phyloP scores from a whole-genome alignment of 2,888 invertebrate genomes.

The Eulithis prunata region DNA sequence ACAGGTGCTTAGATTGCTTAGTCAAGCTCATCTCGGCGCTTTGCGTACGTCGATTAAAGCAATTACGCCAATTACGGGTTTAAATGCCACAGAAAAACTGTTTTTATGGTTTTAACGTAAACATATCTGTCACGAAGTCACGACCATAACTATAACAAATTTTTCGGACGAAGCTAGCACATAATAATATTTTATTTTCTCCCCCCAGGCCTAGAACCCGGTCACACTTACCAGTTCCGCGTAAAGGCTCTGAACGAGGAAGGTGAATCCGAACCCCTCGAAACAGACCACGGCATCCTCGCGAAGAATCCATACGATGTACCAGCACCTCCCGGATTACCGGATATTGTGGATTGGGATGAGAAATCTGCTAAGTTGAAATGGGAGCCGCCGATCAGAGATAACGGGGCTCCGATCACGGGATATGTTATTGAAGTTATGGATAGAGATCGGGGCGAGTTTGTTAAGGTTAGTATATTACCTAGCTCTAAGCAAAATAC shows the following conservation, averaged over 20 bases:
- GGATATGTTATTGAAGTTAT: constrained; percentile 96
- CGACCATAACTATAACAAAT: too few species aligned
- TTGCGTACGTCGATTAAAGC: too few species aligned
- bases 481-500: too few species aligned
- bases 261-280: constrained; percentile 97
- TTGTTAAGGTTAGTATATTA: constrained; percentile 85
- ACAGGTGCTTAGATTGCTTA: too few species aligned
- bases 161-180: too few species aligned
- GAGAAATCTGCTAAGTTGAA: constrained; percentile 95
- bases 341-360: constrained; percentile 95
- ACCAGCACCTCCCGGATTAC: constrained; percentile 94
- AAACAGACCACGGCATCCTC: constrained; percentile 93
- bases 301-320: constrained; percentile 99
- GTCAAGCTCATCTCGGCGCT: too few species aligned
- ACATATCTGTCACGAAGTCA: too few species aligned
- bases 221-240: constrained; percentile 98
- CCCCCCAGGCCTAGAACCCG: constrained; percentile 93
- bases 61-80: too few species aligned
- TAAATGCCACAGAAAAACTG: too few species aligned
- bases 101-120: too few species aligned
- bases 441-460: constrained; percentile 93
- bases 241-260: constrained; percentile 98
- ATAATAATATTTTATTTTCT: background rate
- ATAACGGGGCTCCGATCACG: constrained; percentile 97
- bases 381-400: constrained; percentile 95